Conservation (phyloP, 2,113 vertebrate genomes). For the Parus major region DNA sequence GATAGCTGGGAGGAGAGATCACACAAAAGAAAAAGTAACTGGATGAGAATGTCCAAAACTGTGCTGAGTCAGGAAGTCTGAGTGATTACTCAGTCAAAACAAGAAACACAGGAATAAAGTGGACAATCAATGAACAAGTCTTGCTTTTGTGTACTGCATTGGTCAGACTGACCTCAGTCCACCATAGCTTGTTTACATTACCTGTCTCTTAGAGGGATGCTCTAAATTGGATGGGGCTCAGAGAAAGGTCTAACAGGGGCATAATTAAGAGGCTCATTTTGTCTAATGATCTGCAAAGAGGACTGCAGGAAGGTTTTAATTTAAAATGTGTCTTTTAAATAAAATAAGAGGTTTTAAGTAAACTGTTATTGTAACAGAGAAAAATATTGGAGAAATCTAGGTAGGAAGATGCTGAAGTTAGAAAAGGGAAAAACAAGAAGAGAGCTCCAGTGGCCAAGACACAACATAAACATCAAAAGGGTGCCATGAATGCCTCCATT, state of each 20-base stretch:
- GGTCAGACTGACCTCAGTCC: not conserved
- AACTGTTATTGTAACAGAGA: not conserved
- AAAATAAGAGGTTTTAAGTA: not conserved
- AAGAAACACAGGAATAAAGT: not conserved
- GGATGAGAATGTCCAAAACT: not conserved
- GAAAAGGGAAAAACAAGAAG: not conserved
- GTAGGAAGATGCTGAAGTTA: not conserved
- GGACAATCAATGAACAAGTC: not conserved
- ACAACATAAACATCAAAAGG: not conserved
- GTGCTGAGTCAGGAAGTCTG: not conserved
- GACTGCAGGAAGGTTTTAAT: not conserved
- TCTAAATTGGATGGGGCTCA: not conserved
- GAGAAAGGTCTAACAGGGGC: not conserved
- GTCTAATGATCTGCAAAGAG: not conserved
- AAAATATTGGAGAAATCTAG: not conserved
- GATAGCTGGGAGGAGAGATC: fast-evolving
- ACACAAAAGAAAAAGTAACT: not conserved
- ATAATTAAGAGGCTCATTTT: not conserved
- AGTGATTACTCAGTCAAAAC: not conserved
- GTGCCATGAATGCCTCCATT: not conserved
- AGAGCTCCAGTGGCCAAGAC: not conserved
- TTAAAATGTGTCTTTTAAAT: not conserved
- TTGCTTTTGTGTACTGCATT: not conserved
- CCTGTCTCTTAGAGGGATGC: not conserved
- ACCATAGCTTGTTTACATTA: not conserved